A percentile compares a stretch with the other conserved stretches of the same genome.
Conservation (phyloP, 37 sponge, comb jelly and placozoan species). For the Lycopodina hypogea region DNA sequence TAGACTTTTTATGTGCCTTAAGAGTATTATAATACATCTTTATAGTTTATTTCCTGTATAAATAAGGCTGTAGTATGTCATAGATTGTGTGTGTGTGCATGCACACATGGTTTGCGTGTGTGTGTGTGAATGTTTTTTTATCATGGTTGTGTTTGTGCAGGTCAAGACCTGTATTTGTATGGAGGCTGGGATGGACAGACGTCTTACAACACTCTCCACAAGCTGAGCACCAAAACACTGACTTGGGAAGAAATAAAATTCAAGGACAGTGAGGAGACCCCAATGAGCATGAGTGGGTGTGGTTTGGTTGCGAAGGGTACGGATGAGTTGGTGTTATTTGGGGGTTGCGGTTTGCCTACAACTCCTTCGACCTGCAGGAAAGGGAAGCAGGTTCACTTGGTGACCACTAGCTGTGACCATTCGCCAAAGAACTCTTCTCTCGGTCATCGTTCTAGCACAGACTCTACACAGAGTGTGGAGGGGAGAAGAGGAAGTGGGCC, state of each 20-base stretch:
- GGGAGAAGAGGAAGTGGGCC: no score
- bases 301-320: conserved; percentile 42
- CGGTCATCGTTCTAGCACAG: not conserved
- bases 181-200: conserved; percentile 55
- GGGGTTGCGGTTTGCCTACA: conserved; percentile 45
- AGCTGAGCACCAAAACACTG: conserved; percentile 21
- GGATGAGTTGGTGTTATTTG: conserved; percentile 42
- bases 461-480: not conserved
- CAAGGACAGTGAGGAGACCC: not conserved
- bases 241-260: conserved; percentile 25
- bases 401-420: not conserved
- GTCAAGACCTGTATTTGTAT: conserved; percentile 26
- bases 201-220: conserved; percentile 37
- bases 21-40: no score
- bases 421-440: not conserved
- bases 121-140: not conserved
- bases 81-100: no score
- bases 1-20: no score
- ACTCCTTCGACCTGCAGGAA: not conserved
- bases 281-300: conserved; percentile 60
- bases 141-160: not conserved
- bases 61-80: no score
- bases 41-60: no score
- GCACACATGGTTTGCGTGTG: no score
- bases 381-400: not conserved